phyloP scores from a whole-genome alignment of 2,113 vertebrate species.

The Sclerurus mexicanus region DNA sequence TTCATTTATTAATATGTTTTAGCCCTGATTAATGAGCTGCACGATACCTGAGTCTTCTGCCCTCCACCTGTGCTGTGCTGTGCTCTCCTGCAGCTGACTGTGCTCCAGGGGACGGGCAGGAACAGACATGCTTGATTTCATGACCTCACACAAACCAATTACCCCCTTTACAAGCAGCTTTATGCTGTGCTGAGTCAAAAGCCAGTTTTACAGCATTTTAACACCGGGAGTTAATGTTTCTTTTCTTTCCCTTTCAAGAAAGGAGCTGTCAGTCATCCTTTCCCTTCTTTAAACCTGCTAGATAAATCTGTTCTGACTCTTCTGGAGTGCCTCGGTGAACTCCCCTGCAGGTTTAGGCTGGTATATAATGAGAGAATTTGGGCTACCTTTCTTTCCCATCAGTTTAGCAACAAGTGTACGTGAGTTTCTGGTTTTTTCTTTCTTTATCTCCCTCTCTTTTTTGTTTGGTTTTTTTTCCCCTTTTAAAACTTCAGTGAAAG shows the following conservation, averaged over 20 bases:
- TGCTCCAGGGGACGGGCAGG: slow-evolving; percentile 38
- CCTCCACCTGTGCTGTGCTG: not conserved
- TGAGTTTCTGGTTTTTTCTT: not conserved
- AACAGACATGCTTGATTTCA: not conserved
- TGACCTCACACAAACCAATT: slow-evolving; percentile 59
- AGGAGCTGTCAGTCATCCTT: slow-evolving; percentile 33
- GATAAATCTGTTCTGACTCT: slow-evolving; percentile 22
- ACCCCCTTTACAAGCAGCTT: slow-evolving; percentile 40
- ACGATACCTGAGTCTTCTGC: not conserved
- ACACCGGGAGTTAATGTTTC: slow-evolving; percentile 60
- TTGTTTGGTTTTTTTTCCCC: no score
- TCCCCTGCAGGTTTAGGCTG: slow-evolving; percentile 45
- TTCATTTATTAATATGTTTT: not conserved
- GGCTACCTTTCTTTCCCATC: slow-evolving; percentile 13
- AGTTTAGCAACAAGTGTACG: not conserved
- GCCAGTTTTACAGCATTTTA: slow-evolving; percentile 64
- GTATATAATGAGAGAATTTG: not conserved
- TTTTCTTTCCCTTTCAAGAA: slow-evolving; percentile 36
- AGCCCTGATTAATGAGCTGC: not conserved
- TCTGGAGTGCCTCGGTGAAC: not conserved
- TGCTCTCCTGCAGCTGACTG: slow-evolving; percentile 17
- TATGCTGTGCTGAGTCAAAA: slow-evolving; percentile 52
- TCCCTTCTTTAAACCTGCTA: not conserved
- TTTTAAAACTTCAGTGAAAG: not conserved
- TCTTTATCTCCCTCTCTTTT: rapidly evolving